phyloP scores from a whole-genome alignment of 2,113 vertebrate genomes.

The Physeter macrocephalus region DNA sequence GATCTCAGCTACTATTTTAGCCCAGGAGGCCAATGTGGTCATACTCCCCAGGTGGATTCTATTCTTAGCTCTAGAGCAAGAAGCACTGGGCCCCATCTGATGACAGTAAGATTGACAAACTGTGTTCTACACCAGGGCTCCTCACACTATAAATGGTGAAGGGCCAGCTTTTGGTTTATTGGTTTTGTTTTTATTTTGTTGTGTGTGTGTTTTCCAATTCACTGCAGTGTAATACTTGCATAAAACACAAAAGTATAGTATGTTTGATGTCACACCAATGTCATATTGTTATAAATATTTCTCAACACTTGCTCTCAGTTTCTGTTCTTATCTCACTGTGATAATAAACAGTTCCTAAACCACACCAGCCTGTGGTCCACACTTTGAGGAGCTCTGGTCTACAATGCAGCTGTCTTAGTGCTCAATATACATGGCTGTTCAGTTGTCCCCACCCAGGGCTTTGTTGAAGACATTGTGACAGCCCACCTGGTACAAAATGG shows the following conservation, averaged over 20 bases:
- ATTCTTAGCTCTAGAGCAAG: not conserved
- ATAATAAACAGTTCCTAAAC: not conserved
- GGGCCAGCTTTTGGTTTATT: not conserved
- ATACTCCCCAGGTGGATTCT: not conserved
- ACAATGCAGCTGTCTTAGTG: not conserved
- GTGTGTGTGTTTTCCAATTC: not conserved
- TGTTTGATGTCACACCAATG: not conserved
- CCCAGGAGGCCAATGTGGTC: not conserved
- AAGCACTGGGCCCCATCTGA: not conserved
- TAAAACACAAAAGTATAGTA: not conserved
- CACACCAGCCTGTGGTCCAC: not conserved
- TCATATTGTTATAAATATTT: not conserved
- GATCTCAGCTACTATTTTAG: not conserved
- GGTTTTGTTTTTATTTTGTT: not conserved
- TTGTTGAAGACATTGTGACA: not conserved
- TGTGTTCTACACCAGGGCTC: not conserved
- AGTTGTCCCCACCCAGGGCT: not conserved
- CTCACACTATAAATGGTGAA: not conserved
- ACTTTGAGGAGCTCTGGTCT: not conserved
- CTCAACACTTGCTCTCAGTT: not conserved
- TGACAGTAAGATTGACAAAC: not conserved
- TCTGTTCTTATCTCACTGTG: not conserved
- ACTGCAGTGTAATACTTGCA: not conserved
- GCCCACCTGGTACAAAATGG: not conserved
- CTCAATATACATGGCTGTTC: not conserved